phyloP scores from a whole-genome alignment of 2,797 vertebrate genomes.

The Phrynocephalus guinanensis region DNA sequence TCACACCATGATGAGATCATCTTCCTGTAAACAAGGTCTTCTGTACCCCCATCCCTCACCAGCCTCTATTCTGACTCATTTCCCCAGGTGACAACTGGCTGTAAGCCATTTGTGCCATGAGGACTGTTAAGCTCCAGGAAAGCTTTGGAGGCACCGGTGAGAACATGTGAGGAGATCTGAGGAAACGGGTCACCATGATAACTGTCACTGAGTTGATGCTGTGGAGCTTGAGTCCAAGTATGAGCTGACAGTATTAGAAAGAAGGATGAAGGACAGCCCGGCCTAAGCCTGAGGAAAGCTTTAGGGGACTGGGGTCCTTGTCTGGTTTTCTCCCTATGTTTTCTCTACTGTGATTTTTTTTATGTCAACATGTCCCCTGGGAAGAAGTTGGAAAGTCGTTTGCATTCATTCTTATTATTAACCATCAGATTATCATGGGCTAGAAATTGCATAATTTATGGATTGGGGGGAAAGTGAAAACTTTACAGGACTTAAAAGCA shows the following conservation, averaged over 20 bases:
- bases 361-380: not conserved
- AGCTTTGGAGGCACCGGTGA: not conserved
- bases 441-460: not conserved
- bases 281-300: not conserved
- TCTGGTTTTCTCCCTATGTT: not conserved
- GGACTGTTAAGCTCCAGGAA: not conserved
- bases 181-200: not conserved
- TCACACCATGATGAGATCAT: not conserved
- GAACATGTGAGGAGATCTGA: not conserved
- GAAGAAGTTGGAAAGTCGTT: not conserved
- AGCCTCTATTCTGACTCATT: not conserved
- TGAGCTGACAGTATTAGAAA: not conserved
- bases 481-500: not conserved
- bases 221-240: not conserved
- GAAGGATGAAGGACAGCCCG: not conserved
- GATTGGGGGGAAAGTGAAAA: not conserved
- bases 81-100: not conserved
- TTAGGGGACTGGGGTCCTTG: not conserved
- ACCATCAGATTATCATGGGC: not conserved
- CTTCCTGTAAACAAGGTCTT: not conserved
- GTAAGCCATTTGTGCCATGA: not conserved
- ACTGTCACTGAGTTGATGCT: not conserved
- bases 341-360: not conserved
- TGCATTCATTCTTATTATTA: not conserved
- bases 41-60: not conserved